Conservation (phyloP, 2,797 vertebrate species). For the Apogon talboti region DNA sequence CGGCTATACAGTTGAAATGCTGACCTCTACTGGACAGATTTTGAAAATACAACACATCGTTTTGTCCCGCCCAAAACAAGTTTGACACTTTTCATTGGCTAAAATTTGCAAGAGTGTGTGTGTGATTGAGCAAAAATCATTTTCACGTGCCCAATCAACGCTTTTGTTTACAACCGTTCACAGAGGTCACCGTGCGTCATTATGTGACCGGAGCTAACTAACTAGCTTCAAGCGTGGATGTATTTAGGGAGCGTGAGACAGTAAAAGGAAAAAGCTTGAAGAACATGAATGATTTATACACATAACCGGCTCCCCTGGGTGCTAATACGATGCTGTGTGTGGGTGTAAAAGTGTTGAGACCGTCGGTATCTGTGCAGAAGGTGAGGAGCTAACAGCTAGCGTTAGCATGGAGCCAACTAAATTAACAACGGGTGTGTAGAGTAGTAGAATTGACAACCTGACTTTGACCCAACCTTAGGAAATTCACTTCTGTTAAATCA, state of each 20-base stretch:
- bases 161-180: constrained; percentile 25
- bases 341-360: constrained; percentile 29
- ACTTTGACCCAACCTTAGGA: neutral
- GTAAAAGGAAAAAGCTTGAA: neutral
- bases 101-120: accelerated
- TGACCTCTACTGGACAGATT: constrained; percentile 53
- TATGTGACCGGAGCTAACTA: neutral
- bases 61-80: constrained; percentile 20
- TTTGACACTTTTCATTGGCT: constrained; percentile 53
- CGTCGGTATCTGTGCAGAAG: constrained; percentile 66
- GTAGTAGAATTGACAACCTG: neutral
- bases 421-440: too few relatives aligned
- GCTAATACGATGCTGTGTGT: constrained; percentile 51
- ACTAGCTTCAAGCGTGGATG: neutral
- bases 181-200: constrained; percentile 26
- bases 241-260: neutral
- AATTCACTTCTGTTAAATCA: neutral
- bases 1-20: neutral
- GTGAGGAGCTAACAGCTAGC: constrained; percentile 66
- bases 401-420: constrained; percentile 8
- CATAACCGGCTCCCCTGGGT: accelerated
- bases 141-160: constrained; percentile 29
- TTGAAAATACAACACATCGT: neutral
- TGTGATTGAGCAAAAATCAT: constrained; percentile 34
- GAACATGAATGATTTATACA: neutral